Base-by-base conservation (phyloP, 2,113 vertebrate genomes). In the Rhodinocichla rosea region DNA sequence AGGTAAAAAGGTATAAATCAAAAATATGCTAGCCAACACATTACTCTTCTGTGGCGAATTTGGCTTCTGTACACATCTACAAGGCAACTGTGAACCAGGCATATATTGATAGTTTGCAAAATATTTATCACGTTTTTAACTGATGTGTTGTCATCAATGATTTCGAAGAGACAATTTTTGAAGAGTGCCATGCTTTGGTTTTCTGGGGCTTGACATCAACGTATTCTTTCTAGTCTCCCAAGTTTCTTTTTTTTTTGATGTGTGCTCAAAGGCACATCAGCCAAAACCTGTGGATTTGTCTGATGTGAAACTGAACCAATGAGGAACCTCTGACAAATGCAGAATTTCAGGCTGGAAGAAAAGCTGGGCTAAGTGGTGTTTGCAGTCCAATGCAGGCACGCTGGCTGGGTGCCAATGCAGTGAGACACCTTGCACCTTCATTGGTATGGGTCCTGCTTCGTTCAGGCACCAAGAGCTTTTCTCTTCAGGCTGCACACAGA, bases 211-310 rank as follows among this genome's bases (percentile, higher is more conserved):
- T 95, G 70, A 85, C 30, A 62, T 73, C 82, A 80, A 77, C 30
- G 35, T 92, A 67, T 35, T 69, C n/a, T 42, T 91, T 83, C 45
- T 70, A 15, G 15, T 63, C 59, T 85, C n/a, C 13, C 1, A 7
- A 77, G 35, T n/a, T 13, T 33, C 14, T 90, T 84, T 76, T 42
- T 42, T 16, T 87, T 83, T 50, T 40, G 13, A 24, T 76, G 24
- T 88, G 78, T 86, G 55, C 52, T 88, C 24, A 37, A 65, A 86
- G 59, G 39, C 47, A 37, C 1, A 3, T 60, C 63, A 91, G 71
- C 30, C 67, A 88, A 90, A 92, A 93, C 35, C 37, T 94, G 39
- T 83, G 71, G 42, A 44, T 93, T 80, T 81, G 17, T 63, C 78
- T 71, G 47, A 62, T 67, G 23, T 63, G 60, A 88, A 96, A 70